phyloP scores from a whole-genome alignment of 2,797 vertebrate genomes.

The Heterohyrax brucei region DNA sequence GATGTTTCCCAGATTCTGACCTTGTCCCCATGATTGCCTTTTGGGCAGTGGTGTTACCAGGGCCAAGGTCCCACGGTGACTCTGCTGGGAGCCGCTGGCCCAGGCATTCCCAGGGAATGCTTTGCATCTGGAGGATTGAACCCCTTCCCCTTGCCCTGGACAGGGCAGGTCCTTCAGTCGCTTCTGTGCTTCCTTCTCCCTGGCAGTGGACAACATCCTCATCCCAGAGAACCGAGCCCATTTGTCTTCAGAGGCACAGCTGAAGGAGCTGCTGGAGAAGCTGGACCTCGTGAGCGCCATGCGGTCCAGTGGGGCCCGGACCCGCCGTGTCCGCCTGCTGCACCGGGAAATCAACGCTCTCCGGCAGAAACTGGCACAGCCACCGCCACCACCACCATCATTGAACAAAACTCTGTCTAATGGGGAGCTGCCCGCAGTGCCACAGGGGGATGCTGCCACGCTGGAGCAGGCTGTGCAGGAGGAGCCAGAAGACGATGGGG shows the following conservation, averaged over 20 bases:
- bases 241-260: conserved; percentile 95
- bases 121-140: conserved; percentile 63
- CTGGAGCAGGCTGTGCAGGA: conserved; percentile 82
- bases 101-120: conserved; percentile 61
- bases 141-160: conserved; percentile 60
- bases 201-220: conserved; percentile 96
- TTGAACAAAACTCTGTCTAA: conserved; percentile 91
- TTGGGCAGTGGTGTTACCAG: not conserved
- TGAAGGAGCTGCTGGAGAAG: conserved; percentile 98
- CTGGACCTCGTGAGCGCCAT: conserved; percentile 96
- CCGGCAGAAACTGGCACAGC: conserved; percentile 94
- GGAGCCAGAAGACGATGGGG: conserved; percentile 89
- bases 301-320: conserved; percentile 96
- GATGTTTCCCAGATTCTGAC: conserved; percentile 68
- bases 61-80: conserved; percentile 45
- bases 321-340: conserved; percentile 96
- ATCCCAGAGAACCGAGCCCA: conserved; percentile 96
- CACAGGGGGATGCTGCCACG: conserved; percentile 83
- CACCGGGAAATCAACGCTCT: conserved; percentile 96
- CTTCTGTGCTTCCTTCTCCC: conserved; percentile 80
- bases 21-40: conserved; percentile 65
- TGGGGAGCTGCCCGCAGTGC: conserved; percentile 89
- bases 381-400: conserved; percentile 90
- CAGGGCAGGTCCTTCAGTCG: conserved; percentile 69
- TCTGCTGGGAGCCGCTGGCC: conserved; percentile 63